A percentile compares a stretch with the other conserved stretches of the same genome.
Conservation (phyloP, 2,797 vertebrate genomes). For the Spheniscus humboldti region DNA sequence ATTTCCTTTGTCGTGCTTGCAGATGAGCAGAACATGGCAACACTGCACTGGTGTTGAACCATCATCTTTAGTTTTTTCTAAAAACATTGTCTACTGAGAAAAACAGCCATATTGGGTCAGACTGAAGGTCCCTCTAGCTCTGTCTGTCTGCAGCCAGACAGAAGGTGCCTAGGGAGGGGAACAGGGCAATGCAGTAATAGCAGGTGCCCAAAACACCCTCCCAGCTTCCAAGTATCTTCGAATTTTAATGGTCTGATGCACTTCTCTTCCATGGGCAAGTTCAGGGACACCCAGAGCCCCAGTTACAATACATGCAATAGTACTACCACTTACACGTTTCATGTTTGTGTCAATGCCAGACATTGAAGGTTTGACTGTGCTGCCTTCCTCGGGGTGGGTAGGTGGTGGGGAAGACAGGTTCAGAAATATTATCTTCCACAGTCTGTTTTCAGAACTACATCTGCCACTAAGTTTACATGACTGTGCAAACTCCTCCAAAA, state of each 20-base stretch:
- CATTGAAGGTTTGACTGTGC: not conserved
- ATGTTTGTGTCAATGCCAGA: not conserved
- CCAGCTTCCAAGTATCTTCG: not conserved
- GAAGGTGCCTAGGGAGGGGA: not conserved
- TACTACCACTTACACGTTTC: accelerated
- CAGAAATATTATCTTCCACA: not conserved
- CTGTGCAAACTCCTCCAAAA: not conserved
- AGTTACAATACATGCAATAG: not conserved
- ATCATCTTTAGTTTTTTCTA: not conserved
- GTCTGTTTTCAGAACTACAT: not conserved
- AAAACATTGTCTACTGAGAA: not conserved
- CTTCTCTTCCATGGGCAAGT: not conserved
- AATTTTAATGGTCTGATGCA: not conserved
- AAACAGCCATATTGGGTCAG: not conserved
- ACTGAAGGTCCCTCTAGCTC: not conserved
- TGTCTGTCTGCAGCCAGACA: not conserved
- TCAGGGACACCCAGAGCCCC: not conserved
- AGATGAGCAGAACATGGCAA: not conserved
- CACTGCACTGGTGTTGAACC: not conserved
- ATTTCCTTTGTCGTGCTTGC: not conserved
- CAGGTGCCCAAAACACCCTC: not conserved
- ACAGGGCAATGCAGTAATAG: not conserved
- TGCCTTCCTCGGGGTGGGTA: not conserved
- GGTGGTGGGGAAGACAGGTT: not conserved
- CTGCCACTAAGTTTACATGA: not conserved